Percentiles rank a stretch among this genome's conserved stretches.
Evolutionary conservation across 1,140 invertebrate genomes (phyloP).

Genomic region (Magallana gigas): DNA sequence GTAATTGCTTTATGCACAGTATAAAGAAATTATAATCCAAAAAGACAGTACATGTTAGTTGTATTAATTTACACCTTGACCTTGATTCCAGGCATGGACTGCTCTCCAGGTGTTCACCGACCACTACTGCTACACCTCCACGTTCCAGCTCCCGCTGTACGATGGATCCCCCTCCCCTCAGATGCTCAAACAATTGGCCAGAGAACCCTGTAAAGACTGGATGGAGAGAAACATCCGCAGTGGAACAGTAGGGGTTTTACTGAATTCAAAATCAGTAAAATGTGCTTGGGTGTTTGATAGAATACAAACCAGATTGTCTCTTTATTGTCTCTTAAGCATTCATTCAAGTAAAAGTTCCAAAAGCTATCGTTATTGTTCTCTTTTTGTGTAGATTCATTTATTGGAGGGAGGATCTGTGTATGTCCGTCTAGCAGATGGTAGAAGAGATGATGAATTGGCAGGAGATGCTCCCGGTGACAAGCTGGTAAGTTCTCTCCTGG

Average conservation of each 20-base stretch:
- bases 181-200: constrained; percentile 73
- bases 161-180: constrained; percentile 67
- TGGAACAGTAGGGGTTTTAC: constrained; percentile 58
- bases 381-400: constrained; percentile 66
- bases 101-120: constrained; percentile 72
- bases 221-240: constrained; percentile 68
- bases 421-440: constrained; percentile 70
- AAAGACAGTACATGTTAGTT: too few relatives aligned
- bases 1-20: too few relatives aligned
- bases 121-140: constrained; percentile 68
- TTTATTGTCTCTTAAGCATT: too few relatives aligned
- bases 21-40: too few relatives aligned
- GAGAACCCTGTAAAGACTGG: constrained; percentile 72
- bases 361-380: not conserved
- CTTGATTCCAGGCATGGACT: constrained; percentile 69
- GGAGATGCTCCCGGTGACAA: constrained; percentile 63
- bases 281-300: too few relatives aligned
- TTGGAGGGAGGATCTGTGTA: constrained; percentile 72
- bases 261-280: too few relatives aligned
- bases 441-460: constrained; percentile 74
- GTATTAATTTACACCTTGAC: not conserved
- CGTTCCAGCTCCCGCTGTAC: constrained; percentile 74
- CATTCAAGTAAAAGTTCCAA: too few relatives aligned
- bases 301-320: too few relatives aligned
- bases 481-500: constrained; percentile 57